Conservation (phyloP, 1,140 invertebrate species). For the Pinna nobilis region DNA sequence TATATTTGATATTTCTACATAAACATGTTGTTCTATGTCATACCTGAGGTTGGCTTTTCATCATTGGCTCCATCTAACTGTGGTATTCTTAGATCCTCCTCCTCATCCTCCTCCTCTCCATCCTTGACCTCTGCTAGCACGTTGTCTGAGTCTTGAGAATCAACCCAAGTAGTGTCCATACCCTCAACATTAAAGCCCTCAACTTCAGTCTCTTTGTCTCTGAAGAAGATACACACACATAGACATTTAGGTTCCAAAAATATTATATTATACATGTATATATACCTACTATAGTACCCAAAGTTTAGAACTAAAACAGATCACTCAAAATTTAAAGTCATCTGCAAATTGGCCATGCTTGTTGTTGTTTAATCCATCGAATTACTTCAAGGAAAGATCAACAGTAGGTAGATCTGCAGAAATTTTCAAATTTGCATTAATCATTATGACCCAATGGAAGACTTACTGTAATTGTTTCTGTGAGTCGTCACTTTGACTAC, state of each 20-base stretch:
- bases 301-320: background rate
- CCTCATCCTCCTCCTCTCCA: conserved; percentile 32
- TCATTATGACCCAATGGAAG: background rate
- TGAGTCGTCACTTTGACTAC: conserved; percentile 2
- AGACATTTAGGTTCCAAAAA: background rate
- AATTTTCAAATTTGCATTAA: background rate
- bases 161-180: conserved; percentile 56
- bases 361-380: background rate
- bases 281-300: background rate
- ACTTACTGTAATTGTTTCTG: background rate
- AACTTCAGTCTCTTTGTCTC: background rate
- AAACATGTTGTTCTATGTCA: background rate
- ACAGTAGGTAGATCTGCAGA: no score
- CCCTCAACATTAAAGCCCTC: conserved; percentile 47
- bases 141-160: conserved; percentile 37
- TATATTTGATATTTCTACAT: background rate
- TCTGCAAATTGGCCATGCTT: no score
- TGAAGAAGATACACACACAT: background rate
- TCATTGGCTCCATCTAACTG: conserved; percentile 69
- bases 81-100: conserved; percentile 53
- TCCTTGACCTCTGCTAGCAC: conserved; percentile 27
- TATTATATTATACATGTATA: background rate
- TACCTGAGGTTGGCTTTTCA: conserved; percentile 52
- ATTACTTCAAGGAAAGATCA: background rate
- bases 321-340: background rate